Base-by-base conservation (phyloP, 1,140 invertebrate genomes). In the Apis dorsata region DNA sequence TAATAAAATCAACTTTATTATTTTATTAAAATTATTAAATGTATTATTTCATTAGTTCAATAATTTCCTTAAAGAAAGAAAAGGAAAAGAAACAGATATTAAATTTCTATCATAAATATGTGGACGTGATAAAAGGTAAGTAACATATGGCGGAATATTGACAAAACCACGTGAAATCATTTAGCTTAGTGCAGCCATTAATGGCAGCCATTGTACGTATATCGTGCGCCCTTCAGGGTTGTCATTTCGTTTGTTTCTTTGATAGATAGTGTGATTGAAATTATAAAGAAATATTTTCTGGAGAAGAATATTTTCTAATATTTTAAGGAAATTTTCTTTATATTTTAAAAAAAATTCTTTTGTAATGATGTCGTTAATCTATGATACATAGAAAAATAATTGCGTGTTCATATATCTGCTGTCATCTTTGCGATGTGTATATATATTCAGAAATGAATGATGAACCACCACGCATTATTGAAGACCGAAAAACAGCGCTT, bases 151-250 rank as follows among this genome's bases (percentile, higher is more conserved):
- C 55, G 53, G n/a, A 60, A 49, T 28, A 60, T 53, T 51, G 57
- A 4, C 24, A 65, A 34, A 79, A 72, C n/a, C 34, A 69, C 59
- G 73, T 53, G 34, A 81, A 71, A 85, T 73, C 49, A 34, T 69
- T 81, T 53, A 70, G 57, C 53, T 57, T 62, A 70, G 72, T 34
- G 34, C 72, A 21, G 83, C 62, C 71, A 63, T 75, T 49, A 71
- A 73, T 65, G 80, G 60, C 85, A 76, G 85, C 78, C 86, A 86
- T 86, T 86, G 72, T 70, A 65, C 21, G 72, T 70, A 65, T n/a
- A 51, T 76, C 72, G 49, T 63, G 60, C 77, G 86, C 82, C 86
- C 81, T 87, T 84, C 78, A 73, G 78, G 70, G 62, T 59, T 72
- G 71, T 62, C 77, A 70, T 84, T 71, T 63, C 69, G 59, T 51